Percentiles rank a stretch among this genome's conserved stretches.
These are phyloP conservation scores for Hyperoplus lanceolatus DNA, from an alignment of 2,797 vertebrate genomes.

Conservation along the genomic window DNA sequence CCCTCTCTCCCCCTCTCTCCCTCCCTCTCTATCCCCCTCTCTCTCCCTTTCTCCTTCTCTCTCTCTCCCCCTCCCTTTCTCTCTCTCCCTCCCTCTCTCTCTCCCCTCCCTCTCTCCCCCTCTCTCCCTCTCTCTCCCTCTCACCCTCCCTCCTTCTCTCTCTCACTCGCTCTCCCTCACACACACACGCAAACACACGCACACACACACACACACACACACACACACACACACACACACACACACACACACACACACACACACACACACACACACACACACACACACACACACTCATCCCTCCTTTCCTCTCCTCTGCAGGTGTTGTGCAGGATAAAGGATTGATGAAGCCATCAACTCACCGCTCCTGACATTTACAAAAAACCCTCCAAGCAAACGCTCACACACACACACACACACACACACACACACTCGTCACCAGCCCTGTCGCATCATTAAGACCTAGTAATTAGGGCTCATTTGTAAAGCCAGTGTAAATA, in stretches of 20 bases:
- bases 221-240: too few species aligned
- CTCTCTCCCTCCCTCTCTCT: background rate
- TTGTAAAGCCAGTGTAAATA: constrained; percentile 86
- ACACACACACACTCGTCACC: constrained; percentile 46
- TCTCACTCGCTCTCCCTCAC: background rate
- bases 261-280: too few species aligned
- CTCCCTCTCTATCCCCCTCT: background rate
- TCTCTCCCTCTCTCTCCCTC: background rate
- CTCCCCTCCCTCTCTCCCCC: background rate
- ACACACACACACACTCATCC: constrained; percentile 41
- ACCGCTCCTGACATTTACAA: constrained; percentile 89
- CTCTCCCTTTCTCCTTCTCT: too few species aligned
- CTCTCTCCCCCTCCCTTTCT: too few species aligned
- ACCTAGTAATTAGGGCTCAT: constrained; percentile 87
- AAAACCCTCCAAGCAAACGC: constrained; percentile 85
- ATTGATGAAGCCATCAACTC: constrained; percentile 89
- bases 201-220: too few species aligned
- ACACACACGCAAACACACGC: too few species aligned
- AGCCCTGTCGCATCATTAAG: constrained; percentile 84
- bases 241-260: too few species aligned
- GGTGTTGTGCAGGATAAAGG: constrained; percentile 89
- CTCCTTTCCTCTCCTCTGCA: constrained; percentile 86
- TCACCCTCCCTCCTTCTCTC: background rate
- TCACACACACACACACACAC: constrained; percentile 79
- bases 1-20: too few species aligned